These are phyloP conservation scores for Cranoglanis bouderius DNA, from an alignment of 2,113 vertebrate genomes.

Conservation along the genomic window DNA sequence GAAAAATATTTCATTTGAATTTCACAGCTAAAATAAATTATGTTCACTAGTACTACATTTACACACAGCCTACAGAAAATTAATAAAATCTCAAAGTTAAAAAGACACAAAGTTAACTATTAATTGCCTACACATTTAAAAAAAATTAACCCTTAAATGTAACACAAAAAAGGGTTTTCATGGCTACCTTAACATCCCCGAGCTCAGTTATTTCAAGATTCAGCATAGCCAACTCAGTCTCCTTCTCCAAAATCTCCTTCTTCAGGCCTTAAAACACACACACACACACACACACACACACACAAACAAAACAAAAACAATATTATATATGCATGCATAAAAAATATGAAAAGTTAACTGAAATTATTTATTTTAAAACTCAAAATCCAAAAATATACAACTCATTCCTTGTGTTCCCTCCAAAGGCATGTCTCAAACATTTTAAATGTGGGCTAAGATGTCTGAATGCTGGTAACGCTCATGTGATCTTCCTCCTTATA, in stretches of 20 bases:
- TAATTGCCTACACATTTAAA: neutral
- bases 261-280: constrained; percentile 52
- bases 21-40: neutral
- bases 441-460: neutral
- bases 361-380: neutral
- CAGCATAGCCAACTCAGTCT: constrained; percentile 53
- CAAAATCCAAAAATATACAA: neutral
- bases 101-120: neutral
- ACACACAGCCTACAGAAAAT: neutral
- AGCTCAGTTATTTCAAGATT: constrained; percentile 54
- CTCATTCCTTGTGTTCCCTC: neutral
- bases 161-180: neutral
- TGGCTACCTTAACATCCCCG: constrained; percentile 55
- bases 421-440: neutral
- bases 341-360: neutral
- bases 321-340: no score
- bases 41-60: no score
- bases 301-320: neutral
- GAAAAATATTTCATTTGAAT: neutral
- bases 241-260: constrained; percentile 50
- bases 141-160: neutral
- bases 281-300: constrained; percentile 13
- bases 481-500: neutral
- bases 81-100: neutral
- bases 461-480: neutral